Percentiles rank a stretch among this genome's conserved stretches.
These are phyloP conservation scores for Flexamia atlantica DNA, from an alignment of 2,888 invertebrate species.

Conservation along the genomic window DNA sequence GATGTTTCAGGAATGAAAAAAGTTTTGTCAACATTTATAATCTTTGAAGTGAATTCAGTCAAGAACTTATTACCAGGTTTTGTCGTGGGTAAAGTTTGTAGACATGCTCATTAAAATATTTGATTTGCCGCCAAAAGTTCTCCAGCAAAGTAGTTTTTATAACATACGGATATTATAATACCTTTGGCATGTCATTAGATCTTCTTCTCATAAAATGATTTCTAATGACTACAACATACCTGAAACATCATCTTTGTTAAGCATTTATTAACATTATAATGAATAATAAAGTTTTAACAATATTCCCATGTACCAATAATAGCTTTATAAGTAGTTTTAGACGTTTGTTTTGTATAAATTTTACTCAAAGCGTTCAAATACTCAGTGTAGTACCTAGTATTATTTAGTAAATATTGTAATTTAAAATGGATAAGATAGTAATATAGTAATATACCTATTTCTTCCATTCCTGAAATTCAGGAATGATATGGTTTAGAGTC, in stretches of 20 bases:
- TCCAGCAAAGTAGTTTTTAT: too few species aligned
- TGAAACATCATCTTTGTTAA: not conserved
- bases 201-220: too few species aligned
- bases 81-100: too few species aligned
- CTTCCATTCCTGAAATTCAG: too few species aligned
- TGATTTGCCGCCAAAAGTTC: too few species aligned
- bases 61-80: too few species aligned
- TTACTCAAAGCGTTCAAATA: not conserved
- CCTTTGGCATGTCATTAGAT: too few species aligned
- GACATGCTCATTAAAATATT: too few species aligned
- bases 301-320: slow-evolving; percentile 14
- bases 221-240: not conserved
- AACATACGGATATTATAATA: too few species aligned
- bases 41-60: too few species aligned
- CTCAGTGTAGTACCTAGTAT: not conserved
- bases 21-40: too few species aligned
- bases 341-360: not conserved
- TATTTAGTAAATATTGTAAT: not conserved
- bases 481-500: not conserved
- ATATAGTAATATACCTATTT: too few species aligned
- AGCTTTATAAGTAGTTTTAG: slow-evolving; percentile 16
- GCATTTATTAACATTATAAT: not conserved
- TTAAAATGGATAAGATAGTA: not conserved
- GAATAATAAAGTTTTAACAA: not conserved
- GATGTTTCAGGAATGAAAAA: not conserved